Conservation (phyloP, 2,113 vertebrate species). For the Sinosuthora webbiana region DNA sequence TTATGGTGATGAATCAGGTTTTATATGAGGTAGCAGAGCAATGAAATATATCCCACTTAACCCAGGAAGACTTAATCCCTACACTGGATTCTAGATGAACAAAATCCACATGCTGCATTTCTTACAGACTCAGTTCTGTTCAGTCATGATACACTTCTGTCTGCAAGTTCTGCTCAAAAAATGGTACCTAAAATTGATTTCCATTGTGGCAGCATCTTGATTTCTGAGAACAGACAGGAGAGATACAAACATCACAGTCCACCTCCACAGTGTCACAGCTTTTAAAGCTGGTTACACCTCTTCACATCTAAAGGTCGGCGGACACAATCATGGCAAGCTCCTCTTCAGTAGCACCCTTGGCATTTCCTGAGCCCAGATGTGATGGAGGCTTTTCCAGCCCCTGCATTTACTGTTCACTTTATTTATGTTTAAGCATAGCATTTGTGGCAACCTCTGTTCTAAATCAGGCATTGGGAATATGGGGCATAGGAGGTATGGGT, state of each 20-base stretch:
- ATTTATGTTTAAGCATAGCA: background rate
- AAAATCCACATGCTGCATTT: background rate
- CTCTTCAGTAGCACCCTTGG: background rate
- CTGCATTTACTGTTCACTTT: background rate
- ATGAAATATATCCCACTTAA: background rate
- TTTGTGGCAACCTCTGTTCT: slow-evolving; percentile 1
- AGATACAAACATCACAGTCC: background rate
- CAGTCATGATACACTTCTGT: background rate
- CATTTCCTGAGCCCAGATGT: background rate
- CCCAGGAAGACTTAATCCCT: background rate
- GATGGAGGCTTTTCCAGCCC: background rate
- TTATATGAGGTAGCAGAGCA: background rate
- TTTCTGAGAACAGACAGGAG: background rate
- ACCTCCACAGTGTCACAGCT: background rate
- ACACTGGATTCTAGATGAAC: background rate
- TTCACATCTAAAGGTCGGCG: background rate
- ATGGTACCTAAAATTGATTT: background rate
- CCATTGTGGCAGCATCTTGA: background rate
- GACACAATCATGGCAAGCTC: background rate
- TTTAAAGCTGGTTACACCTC: background rate
- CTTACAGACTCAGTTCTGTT: background rate
- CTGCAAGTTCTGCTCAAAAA: background rate
- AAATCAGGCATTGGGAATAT: background rate
- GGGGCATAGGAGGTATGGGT: background rate
- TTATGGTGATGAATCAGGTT: background rate